Percentiles rank a stretch among this genome's conserved stretches.
Conservation (phyloP, 2,888 invertebrate genomes). For the Hirtodrosophila trivittata region DNA sequence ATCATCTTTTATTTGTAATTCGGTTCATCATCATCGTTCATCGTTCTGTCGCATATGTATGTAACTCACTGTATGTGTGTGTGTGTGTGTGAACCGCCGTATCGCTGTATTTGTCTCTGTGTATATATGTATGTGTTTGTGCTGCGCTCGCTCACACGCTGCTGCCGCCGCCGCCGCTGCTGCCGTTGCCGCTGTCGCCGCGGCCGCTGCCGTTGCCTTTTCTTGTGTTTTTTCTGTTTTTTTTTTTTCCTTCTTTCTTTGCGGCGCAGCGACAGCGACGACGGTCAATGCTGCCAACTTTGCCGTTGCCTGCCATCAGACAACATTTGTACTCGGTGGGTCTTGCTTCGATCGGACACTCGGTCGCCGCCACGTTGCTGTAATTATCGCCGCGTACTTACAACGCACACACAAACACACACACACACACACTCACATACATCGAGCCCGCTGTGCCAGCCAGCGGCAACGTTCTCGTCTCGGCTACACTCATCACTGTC, state of each 20-base stretch:
- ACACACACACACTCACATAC: not conserved
- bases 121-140: conserved; percentile 40
- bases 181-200: conserved; percentile 14
- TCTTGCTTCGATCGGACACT: conserved; percentile 76
- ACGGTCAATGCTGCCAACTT: conserved; percentile 78
- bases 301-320: conserved; percentile 78
- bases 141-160: conserved; percentile 58
- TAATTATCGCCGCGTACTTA: conserved; percentile 59
- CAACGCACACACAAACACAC: conserved; percentile 3
- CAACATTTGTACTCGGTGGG: conserved; percentile 81
- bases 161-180: conserved; percentile 28
- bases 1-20: conserved; percentile 84
- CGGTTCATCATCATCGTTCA: conserved; percentile 83
- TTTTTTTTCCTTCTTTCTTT: conserved; percentile 56
- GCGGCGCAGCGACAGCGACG: conserved; percentile 66
- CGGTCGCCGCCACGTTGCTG: conserved; percentile 62
- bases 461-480: too few species aligned
- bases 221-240: conserved; percentile 54
- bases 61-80: conserved; percentile 45
- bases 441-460: not conserved
- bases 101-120: conserved; percentile 10
- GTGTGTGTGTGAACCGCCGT: conserved; percentile 4
- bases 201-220: conserved; percentile 47
- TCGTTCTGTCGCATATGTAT: conserved; percentile 80
- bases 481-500: conserved; percentile 2